Evolutionary conservation across 2,888 invertebrate species (phyloP).

Genomic region (Omphaloscelis lunosa): DNA sequence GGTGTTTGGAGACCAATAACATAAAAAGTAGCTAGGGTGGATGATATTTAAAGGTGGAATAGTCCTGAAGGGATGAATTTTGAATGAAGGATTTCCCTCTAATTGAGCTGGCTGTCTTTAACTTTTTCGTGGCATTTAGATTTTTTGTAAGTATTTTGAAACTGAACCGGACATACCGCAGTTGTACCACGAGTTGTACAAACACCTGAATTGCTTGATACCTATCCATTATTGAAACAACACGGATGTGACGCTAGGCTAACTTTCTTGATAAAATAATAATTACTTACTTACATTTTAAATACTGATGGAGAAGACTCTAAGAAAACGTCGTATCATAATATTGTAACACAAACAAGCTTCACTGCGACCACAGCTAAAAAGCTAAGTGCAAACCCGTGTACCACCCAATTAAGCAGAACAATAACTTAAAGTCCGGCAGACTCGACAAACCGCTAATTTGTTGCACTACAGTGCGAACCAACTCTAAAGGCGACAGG

Average conservation of each 20-base stretch:
- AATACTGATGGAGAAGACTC: background rate
- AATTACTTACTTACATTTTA: background rate
- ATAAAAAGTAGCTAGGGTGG: background rate
- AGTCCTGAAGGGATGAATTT: no score
- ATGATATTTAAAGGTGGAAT: background rate
- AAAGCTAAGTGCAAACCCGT: constrained; percentile 21
- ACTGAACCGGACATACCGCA: no score
- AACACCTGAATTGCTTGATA: background rate
- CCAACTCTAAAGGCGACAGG: background rate
- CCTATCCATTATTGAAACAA: no score
- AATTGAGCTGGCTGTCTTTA: no score
- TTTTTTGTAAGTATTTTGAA: no score
- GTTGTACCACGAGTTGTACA: background rate
- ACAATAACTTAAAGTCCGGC: constrained; percentile 30
- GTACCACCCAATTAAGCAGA: constrained; percentile 22
- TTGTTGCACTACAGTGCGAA: constrained; percentile 37
- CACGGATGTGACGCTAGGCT: no score
- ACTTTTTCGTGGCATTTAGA: no score
- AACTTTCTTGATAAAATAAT: no score
- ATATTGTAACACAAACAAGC: constrained; percentile 1
- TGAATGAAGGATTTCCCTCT: no score
- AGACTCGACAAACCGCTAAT: constrained; percentile 11
- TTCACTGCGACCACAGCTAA: constrained; percentile 1
- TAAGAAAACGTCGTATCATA: background rate
- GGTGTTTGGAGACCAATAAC: background rate